These are phyloP conservation scores for Harpalus rufipes DNA, from an alignment of 2,888 invertebrate genomes.

Conservation along the genomic window DNA sequence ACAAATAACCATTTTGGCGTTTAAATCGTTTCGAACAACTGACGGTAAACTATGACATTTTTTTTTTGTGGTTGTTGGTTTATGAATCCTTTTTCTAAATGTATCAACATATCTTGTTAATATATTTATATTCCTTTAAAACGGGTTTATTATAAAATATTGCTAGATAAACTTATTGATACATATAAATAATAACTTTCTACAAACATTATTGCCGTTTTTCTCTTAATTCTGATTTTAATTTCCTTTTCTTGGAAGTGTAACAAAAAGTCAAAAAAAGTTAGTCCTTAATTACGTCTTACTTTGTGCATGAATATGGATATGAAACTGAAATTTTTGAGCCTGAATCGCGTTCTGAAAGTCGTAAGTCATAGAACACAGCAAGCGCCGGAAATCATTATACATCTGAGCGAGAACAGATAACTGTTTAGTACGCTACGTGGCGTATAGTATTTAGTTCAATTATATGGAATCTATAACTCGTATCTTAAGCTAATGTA, in stretches of 20 bases:
- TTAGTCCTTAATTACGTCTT: not conserved
- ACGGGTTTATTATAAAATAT: too few species aligned
- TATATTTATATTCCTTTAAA: too few species aligned
- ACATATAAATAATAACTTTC: too few species aligned
- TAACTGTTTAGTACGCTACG: slow-evolving; percentile 38
- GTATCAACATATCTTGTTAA: too few species aligned
- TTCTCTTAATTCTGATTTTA: not conserved
- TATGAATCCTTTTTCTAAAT: too few species aligned
- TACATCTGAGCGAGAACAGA: slow-evolving; percentile 19
- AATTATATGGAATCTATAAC: slow-evolving; percentile 60
- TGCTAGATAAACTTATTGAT: too few species aligned
- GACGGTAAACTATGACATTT: too few species aligned
- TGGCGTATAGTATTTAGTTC: slow-evolving; percentile 45
- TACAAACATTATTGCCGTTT: too few species aligned
- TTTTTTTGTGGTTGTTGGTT: too few species aligned
- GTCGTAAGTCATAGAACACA: slow-evolving; percentile 28
- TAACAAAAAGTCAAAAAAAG: not conserved
- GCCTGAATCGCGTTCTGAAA: not conserved
- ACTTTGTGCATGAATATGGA: slow-evolving; percentile 11
- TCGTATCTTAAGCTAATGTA: slow-evolving; percentile 24
- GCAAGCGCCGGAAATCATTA: slow-evolving; percentile 58
- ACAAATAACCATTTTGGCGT: too few species aligned
- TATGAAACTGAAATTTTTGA: slow-evolving; percentile 13
- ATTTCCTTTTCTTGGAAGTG: not conserved
- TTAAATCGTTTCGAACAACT: too few species aligned